phyloP scores from a whole-genome alignment of 2,797 vertebrate genomes.

The Paramormyrops hopkinsi region DNA sequence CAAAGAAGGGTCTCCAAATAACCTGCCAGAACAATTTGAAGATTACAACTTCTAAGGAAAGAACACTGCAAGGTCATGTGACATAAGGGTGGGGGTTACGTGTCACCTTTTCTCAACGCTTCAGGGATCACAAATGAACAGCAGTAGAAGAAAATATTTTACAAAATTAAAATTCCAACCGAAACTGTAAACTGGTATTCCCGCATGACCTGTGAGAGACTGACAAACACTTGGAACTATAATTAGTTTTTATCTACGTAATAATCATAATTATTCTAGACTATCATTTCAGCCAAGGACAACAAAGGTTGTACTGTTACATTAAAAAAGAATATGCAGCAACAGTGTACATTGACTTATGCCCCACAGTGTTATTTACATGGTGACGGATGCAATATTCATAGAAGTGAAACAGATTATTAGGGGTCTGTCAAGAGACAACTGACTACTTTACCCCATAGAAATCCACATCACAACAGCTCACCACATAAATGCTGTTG shows the following conservation, averaged over 20 bases:
- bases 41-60: not conserved
- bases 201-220: not conserved
- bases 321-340: not conserved
- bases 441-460: not conserved
- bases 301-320: not conserved
- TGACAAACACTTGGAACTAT: not conserved
- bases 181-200: not conserved
- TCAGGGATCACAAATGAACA: not conserved
- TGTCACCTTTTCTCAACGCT: not conserved
- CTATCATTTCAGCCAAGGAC: not conserved
- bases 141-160: slow-evolving; percentile 1
- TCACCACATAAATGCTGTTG: not conserved
- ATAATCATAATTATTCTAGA: not conserved
- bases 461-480: not conserved
- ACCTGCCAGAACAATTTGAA: not conserved
- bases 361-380: not conserved
- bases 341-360: not conserved
- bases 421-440: not conserved
- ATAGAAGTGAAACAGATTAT: not conserved
- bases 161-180: not conserved
- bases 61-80: not conserved
- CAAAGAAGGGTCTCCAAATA: not conserved
- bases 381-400: not conserved
- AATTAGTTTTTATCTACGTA: not conserved
- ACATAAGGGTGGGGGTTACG: not conserved